phyloP scores from a whole-genome alignment of 2,113 vertebrate species.

The Hucho hucho region DNA sequence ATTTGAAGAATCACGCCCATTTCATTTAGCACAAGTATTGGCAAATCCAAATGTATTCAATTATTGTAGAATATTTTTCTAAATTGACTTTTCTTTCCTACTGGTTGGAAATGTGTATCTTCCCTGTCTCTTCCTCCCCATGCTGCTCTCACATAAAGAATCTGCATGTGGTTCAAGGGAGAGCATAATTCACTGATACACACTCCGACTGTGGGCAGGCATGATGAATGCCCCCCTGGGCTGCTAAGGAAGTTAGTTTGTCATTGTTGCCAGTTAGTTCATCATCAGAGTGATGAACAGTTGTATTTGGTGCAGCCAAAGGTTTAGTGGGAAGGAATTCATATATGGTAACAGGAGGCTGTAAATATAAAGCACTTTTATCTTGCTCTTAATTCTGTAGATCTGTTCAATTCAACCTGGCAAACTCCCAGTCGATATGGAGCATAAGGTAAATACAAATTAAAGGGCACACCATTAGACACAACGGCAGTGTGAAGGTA shows the following conservation, averaged over 20 bases:
- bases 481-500: constrained; percentile 20
- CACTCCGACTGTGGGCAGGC: neutral
- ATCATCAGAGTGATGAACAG: constrained; percentile 52
- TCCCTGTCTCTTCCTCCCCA: too few species aligned
- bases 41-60: too few species aligned
- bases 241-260: constrained; percentile 24
- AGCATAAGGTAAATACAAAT: constrained; percentile 22
- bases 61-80: too few species aligned
- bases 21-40: too few species aligned
- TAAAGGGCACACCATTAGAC: constrained; percentile 22
- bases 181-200: neutral
- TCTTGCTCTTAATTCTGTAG: constrained; percentile 29
- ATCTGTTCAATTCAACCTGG: constrained; percentile 30
- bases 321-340: constrained; percentile 68
- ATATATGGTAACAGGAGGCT: constrained; percentile 52
- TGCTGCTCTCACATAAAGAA: neutral
- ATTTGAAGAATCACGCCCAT: too few species aligned
- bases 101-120: too few species aligned
- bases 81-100: too few species aligned
- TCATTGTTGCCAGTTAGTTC: constrained; percentile 38
- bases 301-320: constrained; percentile 61
- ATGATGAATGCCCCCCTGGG: constrained; percentile 1
- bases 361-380: constrained; percentile 54
- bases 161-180: too few species aligned
- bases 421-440: constrained; percentile 26